Percentiles rank a stretch among this genome's conserved stretches.
Evolutionary conservation across 1,140 invertebrate genomes (phyloP).

Genomic region (Centruroides sculpturatus): DNA sequence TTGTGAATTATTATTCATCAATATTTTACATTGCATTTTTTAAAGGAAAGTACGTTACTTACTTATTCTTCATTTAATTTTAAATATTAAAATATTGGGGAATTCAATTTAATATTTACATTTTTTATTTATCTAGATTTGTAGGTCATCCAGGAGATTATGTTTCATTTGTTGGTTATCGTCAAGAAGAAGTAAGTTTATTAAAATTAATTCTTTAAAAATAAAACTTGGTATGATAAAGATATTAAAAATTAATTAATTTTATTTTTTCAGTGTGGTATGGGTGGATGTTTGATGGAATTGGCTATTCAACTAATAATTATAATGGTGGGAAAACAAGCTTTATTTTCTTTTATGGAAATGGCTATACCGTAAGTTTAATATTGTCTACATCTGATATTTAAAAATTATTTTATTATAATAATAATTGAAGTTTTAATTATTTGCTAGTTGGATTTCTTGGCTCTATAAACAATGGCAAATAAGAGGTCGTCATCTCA

Average conservation of each 20-base stretch:
- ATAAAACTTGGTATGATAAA: background rate
- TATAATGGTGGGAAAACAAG: constrained; percentile 54
- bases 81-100: background rate
- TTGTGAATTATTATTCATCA: constrained; percentile 96
- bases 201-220: background rate
- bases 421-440: background rate
- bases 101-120: background rate
- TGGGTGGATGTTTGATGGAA: constrained; percentile 48
- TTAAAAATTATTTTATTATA: background rate
- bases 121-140: constrained; percentile 20
- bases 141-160: constrained; percentile 69
- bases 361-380: constrained; percentile 39
- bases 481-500: background rate
- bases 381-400: background rate
- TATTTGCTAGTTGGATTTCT: constrained; percentile 6
- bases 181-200: constrained; percentile 62
- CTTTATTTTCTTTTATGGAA: constrained; percentile 46
- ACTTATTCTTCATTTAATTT: background rate
- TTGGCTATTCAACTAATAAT: constrained; percentile 49
- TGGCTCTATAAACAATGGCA: constrained; percentile 10
- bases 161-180: constrained; percentile 52
- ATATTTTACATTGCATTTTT: constrained; percentile 98
- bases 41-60: constrained; percentile 52
- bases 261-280: constrained; percentile 36
- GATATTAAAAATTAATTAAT: no score